Evolutionary conservation across 1,140 invertebrate genomes (phyloP), one percentile per base, ranked within the genome.

Genomic region (Drosophila arizonae): DNA sequence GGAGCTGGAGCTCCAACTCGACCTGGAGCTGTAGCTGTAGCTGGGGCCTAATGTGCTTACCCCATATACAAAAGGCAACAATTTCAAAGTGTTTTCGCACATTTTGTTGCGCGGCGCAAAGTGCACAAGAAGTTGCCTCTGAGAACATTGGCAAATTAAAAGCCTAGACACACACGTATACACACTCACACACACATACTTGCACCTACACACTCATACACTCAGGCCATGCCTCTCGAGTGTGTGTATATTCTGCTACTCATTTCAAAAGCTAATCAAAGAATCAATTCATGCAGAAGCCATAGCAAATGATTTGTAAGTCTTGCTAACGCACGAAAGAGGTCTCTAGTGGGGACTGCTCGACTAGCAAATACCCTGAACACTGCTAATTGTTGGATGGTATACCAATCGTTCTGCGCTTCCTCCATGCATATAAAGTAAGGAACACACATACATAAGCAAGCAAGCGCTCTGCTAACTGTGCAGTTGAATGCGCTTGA

Each of bases 1-100:
- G 36, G 11, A 13, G 36, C 36, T 11, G 33, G 33, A 3, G 33
- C 33, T 1, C 9, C 1, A 11, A 1, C 33, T 39, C 6, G 33
- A 8, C 11, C 36, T 36, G 33, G 33, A 13, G 36, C 17, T 46
- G n/a, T 2, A 5, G 46, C 28, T 17, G 24, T 13, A 36, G 65
- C 45, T 45, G 67, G 62, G 21, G 55, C 66, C 67, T 84, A 84
- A 84, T 84, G 70, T 66, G 76, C 77, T 85, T 85, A 81, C 69
- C 30, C 56, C 46, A 11, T 11, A 73, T 64, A 77, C 62, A 79
- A 77, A 84, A 67, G 77, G 48, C 68, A 65, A 71, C 66, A 69
- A 70, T 81, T 81, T 67, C 64, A 74, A 63, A 74, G 72, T 58
- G 58, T 69, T 73, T 60, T 60, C 39, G 41, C 39, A 33, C 21